Evolutionary conservation across 2,888 invertebrate genomes (phyloP).

Genomic region (Pollenia amentaria): DNA sequence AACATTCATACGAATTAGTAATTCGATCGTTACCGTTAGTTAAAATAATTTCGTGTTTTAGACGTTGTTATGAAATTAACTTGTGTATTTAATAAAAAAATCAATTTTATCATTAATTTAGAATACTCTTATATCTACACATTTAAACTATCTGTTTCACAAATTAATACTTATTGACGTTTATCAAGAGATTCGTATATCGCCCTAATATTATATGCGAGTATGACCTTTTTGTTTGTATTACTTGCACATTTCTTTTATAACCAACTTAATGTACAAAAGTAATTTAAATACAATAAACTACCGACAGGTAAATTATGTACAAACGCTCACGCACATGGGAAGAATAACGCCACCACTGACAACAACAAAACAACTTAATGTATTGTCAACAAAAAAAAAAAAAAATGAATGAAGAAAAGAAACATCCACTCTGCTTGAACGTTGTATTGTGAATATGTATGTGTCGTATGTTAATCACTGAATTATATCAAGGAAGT

Average conservation of each 20-base stretch:
- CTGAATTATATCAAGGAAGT: constrained; percentile 42
- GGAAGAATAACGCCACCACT: neutral
- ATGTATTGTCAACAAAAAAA: constrained; percentile 7
- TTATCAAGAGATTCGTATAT: neutral
- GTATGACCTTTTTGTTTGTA: constrained; percentile 7
- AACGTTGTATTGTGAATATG: neutral
- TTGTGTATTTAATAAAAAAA: too few relatives aligned
- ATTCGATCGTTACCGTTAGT: too few relatives aligned
- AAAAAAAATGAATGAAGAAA: constrained; percentile 23
- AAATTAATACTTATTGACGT: too few relatives aligned
- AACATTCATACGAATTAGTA: too few relatives aligned
- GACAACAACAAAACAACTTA: constrained; percentile 28
- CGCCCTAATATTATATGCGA: neutral
- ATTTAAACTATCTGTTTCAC: too few relatives aligned
- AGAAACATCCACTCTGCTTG: neutral
- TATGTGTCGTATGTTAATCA: constrained; percentile 40
- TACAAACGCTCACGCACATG: neutral
- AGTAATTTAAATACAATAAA: constrained; percentile 72
- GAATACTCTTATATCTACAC: too few relatives aligned
- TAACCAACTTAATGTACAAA: constrained; percentile 60
- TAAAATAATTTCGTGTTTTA: too few relatives aligned
- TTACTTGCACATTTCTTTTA: constrained; percentile 54
- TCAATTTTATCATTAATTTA: too few relatives aligned
- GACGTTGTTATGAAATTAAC: too few relatives aligned
- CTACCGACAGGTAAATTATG: constrained; percentile 60